Evolutionary conservation across 2,113 vertebrate genomes (phyloP).

Genomic region (Urocynchramus pylzowi): DNA sequence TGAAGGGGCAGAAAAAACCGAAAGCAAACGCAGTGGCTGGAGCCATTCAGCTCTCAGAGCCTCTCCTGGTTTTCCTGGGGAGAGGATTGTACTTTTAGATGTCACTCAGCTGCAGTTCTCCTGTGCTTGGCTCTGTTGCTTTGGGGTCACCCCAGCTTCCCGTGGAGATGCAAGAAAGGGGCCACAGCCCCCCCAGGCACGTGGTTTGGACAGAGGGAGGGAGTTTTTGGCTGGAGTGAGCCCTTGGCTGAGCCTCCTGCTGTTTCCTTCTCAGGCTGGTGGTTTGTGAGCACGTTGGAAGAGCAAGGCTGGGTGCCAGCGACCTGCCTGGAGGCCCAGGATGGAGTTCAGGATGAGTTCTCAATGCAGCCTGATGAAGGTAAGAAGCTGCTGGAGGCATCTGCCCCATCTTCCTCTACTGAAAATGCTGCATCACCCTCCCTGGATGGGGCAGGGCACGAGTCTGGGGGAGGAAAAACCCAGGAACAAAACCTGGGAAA

Average conservation of each 20-base stretch:
- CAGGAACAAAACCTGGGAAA: not conserved
- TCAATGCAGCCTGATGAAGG: constrained; percentile 90
- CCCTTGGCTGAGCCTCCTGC: not conserved
- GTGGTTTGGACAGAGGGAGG: not conserved
- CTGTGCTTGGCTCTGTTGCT: not conserved
- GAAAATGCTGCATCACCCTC: not conserved
- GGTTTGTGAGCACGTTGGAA: constrained; percentile 94
- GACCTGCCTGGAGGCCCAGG: constrained; percentile 93
- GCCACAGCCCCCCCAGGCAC: not conserved
- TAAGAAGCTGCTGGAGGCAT: constrained; percentile 53
- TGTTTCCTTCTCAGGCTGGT: constrained; percentile 83
- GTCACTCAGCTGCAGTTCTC: not conserved
- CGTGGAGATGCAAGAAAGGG: not conserved
- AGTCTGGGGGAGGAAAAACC: not conserved
- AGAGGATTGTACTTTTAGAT: not conserved
- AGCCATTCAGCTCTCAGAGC: not conserved
- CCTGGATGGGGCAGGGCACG: not conserved
- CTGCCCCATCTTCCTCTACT: not conserved
- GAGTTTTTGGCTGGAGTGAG: not conserved
- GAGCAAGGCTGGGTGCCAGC: constrained; percentile 99
- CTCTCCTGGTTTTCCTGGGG: not conserved
- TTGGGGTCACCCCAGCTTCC: not conserved
- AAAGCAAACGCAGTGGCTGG: not conserved
- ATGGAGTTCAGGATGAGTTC: constrained; percentile 91
- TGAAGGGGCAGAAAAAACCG: not conserved